These are phyloP conservation scores for Mimas tiliae DNA, from an alignment of 2,888 invertebrate species.

Conservation along the genomic window DNA sequence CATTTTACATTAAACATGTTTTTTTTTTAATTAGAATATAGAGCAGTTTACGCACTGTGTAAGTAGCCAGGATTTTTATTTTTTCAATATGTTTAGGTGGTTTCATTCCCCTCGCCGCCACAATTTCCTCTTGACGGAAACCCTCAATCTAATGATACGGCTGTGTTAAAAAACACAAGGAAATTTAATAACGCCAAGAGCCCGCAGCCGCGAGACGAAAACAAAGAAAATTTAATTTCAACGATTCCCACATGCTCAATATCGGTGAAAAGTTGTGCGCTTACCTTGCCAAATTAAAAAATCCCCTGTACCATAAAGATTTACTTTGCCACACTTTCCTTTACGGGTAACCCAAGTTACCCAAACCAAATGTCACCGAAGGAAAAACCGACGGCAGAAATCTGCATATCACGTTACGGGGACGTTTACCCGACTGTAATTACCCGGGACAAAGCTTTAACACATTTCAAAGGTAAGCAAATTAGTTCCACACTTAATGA, in stretches of 20 bases:
- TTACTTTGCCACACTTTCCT: conserved; percentile 30
- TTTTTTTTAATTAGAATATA: conserved; percentile 39
- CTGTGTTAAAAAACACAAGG: conserved; percentile 85
- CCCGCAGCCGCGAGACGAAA: conserved; percentile 69
- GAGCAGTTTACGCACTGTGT: conserved; percentile 60
- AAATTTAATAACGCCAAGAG: conserved; percentile 84
- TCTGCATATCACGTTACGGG: conserved; percentile 80
- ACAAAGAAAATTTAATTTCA: conserved; percentile 84
- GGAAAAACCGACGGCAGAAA: conserved; percentile 64
- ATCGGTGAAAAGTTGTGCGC: conserved; percentile 72
- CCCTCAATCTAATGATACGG: conserved; percentile 85
- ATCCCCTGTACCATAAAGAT: conserved; percentile 22
- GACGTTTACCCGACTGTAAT: conserved; percentile 72
- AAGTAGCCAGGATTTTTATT: conserved; percentile 83
- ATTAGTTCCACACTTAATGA: conserved; percentile 84
- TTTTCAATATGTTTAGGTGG: conserved; percentile 84
- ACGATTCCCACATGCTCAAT: conserved; percentile 84
- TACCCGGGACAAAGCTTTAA: conserved; percentile 77
- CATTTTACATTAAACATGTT: too few species aligned
- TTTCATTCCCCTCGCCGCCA: conserved; percentile 79
- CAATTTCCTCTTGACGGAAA: conserved; percentile 85
- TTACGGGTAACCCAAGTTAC: conserved; percentile 29
- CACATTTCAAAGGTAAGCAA: conserved; percentile 85
- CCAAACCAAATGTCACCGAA: conserved; percentile 34
- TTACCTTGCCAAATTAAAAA: conserved; percentile 65